Percentiles rank a stretch among this genome's conserved stretches.
These are phyloP conservation scores for Lycocerus yunnanus DNA, from an alignment of 2,888 invertebrate genomes.

Conservation along the genomic window DNA sequence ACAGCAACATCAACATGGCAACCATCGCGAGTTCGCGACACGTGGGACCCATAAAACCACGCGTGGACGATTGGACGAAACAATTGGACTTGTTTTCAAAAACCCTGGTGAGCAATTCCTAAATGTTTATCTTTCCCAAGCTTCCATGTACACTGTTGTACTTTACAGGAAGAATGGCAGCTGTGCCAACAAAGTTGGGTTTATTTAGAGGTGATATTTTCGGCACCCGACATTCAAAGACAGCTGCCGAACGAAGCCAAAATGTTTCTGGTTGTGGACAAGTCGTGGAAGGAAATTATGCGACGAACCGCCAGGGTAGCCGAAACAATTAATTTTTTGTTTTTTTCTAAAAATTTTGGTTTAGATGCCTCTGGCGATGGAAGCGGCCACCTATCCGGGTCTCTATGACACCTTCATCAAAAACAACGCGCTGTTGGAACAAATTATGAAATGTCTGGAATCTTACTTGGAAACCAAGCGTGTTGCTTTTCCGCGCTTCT, in stretches of 20 bases:
- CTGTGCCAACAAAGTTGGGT: slow-evolving; percentile 92
- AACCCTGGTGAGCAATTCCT: slow-evolving; percentile 67
- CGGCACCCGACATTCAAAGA: slow-evolving; percentile 91
- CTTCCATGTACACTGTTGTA: not conserved
- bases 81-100: slow-evolving; percentile 78
- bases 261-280: slow-evolving; percentile 84
- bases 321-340: not conserved
- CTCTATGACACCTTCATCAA: slow-evolving; percentile 69
- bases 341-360: slow-evolving; percentile 8
- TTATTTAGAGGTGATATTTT: slow-evolving; percentile 92
- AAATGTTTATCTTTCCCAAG: no score
- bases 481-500: slow-evolving; percentile 86
- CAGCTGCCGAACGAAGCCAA: slow-evolving; percentile 90
- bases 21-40: slow-evolving; percentile 87
- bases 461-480: slow-evolving; percentile 88
- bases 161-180: slow-evolving; percentile 81
- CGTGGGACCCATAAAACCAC: slow-evolving; percentile 80
- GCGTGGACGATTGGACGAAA: slow-evolving; percentile 82
- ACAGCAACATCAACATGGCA: slow-evolving; percentile 82
- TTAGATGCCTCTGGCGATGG: slow-evolving; percentile 78
- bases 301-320: slow-evolving; percentile 77
- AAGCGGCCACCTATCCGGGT: slow-evolving; percentile 75
- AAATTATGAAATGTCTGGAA: slow-evolving; percentile 88
- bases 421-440: slow-evolving; percentile 80
- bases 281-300: slow-evolving; percentile 89